Percentiles rank a stretch among this genome's conserved stretches.
Conservation (phyloP, 2,888 invertebrate species). For the Fragum sueziense region DNA sequence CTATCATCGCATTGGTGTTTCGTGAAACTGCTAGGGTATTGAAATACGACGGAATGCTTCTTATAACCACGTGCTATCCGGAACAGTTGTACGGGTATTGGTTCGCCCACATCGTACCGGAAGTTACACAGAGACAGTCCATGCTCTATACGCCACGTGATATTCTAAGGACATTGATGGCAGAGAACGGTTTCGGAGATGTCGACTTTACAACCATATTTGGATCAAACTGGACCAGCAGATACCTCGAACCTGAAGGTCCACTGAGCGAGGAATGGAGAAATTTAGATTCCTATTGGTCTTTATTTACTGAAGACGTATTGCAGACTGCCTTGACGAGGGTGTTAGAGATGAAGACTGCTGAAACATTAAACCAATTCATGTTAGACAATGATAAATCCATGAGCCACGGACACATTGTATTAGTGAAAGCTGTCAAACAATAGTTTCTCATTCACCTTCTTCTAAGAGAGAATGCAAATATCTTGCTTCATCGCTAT, state of each 20-base stretch:
- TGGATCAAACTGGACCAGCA: not conserved
- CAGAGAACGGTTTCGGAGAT: not conserved
- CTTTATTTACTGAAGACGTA: slow-evolving; percentile 2
- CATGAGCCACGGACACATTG: not conserved
- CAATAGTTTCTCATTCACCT: not conserved
- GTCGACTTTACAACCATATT: not conserved
- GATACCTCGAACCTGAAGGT: slow-evolving; percentile 7
- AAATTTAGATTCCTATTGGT: slow-evolving; percentile 17
- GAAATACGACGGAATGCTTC: not conserved
- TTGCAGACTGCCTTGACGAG: not conserved
- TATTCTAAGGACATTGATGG: not conserved
- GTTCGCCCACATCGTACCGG: not conserved
- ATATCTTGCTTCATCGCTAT: too few species aligned
- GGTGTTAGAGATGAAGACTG: slow-evolving; percentile 11
- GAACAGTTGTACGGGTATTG: not conserved
- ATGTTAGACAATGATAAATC: slow-evolving; percentile 23
- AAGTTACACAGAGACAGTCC: not conserved
- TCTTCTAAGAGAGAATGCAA: too few species aligned
- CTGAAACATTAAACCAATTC: slow-evolving; percentile 11
- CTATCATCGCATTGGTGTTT: not conserved
- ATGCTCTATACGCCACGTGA: not conserved
- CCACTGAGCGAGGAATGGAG: slow-evolving; percentile 16
- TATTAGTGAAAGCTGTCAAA: slow-evolving; percentile 7
- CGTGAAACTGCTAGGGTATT: not conserved
- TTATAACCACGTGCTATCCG: not conserved